A percentile compares a stretch with the other conserved stretches of the same genome.
phyloP scores from a whole-genome alignment of 2,888 invertebrate species.

The Esperia sulphurella region DNA sequence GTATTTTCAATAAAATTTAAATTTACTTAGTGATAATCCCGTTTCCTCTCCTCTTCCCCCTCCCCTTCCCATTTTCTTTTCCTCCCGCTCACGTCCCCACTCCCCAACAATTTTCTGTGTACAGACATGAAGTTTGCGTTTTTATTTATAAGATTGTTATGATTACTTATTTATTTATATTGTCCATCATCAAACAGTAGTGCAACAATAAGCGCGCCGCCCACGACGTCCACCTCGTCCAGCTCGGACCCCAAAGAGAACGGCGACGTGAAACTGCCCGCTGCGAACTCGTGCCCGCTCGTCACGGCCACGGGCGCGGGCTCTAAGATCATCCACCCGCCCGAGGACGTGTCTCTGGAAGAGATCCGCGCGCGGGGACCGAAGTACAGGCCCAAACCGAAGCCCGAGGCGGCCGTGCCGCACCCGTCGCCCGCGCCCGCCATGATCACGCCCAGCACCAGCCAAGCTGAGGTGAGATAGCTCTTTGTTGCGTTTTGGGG shows the following conservation, averaged over 20 bases:
- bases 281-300: slow-evolving; percentile 66
- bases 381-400: slow-evolving; percentile 80
- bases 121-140: no score
- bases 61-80: no score
- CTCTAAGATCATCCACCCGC: slow-evolving; percentile 95
- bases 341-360: slow-evolving; percentile 94
- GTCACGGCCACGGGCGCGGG: slow-evolving; percentile 90
- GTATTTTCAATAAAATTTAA: no score
- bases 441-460: slow-evolving; percentile 53
- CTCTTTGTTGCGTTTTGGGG: slow-evolving; percentile 16
- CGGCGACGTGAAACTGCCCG: slow-evolving; percentile 62
- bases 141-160: no score
- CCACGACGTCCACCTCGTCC: slow-evolving; percentile 78
- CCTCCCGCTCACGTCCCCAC: no score
- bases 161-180: no score
- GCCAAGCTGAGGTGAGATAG: slow-evolving; percentile 65
- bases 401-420: slow-evolving; percentile 40
- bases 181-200: slow-evolving; percentile 73
- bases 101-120: no score
- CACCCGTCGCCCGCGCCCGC: slow-evolving; percentile 29
- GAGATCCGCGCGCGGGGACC: slow-evolving; percentile 86
- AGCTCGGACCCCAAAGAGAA: slow-evolving; percentile 59
- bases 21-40: no score
- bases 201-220: slow-evolving; percentile 88
- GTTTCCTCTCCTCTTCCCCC: no score